These are phyloP conservation scores for Anas bahamensis DNA, from an alignment of 2,797 vertebrate species.

Conservation along the genomic window DNA sequence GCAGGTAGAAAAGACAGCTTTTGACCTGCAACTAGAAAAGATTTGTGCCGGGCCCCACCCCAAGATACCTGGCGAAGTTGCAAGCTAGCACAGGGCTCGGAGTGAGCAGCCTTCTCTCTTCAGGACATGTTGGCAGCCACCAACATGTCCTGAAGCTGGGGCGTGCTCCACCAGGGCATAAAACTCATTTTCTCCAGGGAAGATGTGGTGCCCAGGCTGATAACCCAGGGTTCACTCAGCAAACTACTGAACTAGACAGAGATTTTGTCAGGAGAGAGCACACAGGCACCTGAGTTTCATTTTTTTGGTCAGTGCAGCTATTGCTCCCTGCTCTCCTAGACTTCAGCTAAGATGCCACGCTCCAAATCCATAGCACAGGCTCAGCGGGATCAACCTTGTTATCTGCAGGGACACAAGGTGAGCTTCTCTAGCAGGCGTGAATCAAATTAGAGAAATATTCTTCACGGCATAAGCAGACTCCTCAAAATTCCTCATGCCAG, in stretches of 20 bases:
- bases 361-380: background rate
- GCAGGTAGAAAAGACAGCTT: background rate
- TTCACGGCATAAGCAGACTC: background rate
- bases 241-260: background rate
- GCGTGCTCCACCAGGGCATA: background rate
- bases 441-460: background rate
- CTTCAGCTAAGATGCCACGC: background rate
- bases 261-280: background rate
- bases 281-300: background rate
- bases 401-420: background rate
- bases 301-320: background rate
- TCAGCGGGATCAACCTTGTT: background rate
- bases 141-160: background rate
- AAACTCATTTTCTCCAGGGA: background rate
- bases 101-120: background rate
- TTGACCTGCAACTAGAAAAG: background rate
- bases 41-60: background rate
- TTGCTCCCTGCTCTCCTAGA: background rate
- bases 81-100: background rate
- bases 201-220: background rate
- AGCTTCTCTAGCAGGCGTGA: background rate
- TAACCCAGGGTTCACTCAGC: background rate
- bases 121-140: background rate
- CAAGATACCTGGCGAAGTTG: background rate
- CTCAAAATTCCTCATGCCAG: background rate